phyloP scores from a whole-genome alignment of 2,797 vertebrate genomes.

The Myripristis murdjan region DNA sequence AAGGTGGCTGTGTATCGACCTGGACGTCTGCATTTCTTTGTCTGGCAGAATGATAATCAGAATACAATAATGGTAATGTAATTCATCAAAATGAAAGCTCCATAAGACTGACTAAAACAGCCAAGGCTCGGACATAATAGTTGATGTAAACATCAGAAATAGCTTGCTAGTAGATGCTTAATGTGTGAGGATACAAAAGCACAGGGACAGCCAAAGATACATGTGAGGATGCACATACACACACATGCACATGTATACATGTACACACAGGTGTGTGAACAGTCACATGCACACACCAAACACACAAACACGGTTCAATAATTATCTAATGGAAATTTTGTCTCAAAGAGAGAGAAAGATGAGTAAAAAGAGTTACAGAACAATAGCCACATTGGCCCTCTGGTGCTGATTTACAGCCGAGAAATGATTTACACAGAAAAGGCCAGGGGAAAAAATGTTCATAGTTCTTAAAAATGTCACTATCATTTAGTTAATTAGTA shows the following conservation, averaged over 20 bases:
- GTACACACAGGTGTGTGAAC: no score
- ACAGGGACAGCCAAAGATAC: background rate
- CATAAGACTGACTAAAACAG: slow-evolving; percentile 60
- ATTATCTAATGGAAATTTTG: slow-evolving; percentile 1
- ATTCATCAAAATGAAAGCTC: slow-evolving; percentile 59
- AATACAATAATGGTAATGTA: slow-evolving; percentile 41
- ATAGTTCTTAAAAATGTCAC: background rate
- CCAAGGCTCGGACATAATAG: slow-evolving; percentile 27
- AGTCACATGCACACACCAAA: background rate
- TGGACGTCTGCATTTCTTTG: slow-evolving; percentile 31
- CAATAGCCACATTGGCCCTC: background rate
- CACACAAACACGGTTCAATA: background rate
- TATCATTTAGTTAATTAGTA: slow-evolving; percentile 29
- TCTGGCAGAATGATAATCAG: slow-evolving; percentile 50
- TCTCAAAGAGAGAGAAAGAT: slow-evolving; percentile 15
- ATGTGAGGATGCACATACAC: slow-evolving; percentile 8
- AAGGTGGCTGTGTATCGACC: slow-evolving; percentile 35
- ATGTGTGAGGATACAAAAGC: background rate
- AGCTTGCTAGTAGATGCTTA: background rate
- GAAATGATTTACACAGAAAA: slow-evolving; percentile 18
- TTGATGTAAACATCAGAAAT: slow-evolving; percentile 40
- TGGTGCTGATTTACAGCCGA: slow-evolving; percentile 13
- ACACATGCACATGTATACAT: slow-evolving; percentile 5
- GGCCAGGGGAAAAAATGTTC: background rate
- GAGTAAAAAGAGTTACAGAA: background rate